These are phyloP conservation scores for Pogonomyrmex californicus DNA, from an alignment of 1,140 invertebrate genomes.

Conservation along the genomic window DNA sequence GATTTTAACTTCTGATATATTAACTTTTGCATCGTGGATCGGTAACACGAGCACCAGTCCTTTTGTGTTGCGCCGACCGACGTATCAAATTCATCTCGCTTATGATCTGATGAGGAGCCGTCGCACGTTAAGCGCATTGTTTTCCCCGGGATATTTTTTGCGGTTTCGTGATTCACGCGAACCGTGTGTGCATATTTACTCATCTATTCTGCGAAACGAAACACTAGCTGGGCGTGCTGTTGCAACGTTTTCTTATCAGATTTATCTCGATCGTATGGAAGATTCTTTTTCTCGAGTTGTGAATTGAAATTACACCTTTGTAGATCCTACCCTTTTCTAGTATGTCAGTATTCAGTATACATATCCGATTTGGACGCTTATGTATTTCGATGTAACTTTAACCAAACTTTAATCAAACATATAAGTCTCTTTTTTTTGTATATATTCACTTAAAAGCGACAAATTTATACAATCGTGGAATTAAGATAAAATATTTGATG, in stretches of 20 bases:
- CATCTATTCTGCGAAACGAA: constrained; percentile 65
- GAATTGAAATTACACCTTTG: background rate
- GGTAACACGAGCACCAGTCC: constrained; percentile 63
- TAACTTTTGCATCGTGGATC: constrained; percentile 32
- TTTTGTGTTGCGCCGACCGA: constrained; percentile 50
- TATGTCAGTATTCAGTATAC: background rate
- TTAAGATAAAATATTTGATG: background rate
- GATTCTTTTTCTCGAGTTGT: background rate
- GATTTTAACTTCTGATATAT: background rate
- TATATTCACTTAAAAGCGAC: constrained; percentile 9
- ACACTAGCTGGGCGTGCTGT: constrained; percentile 54
- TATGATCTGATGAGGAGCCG: constrained; percentile 57
- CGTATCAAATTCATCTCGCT: constrained; percentile 57
- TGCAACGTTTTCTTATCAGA: constrained; percentile 50
- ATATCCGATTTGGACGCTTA: background rate
- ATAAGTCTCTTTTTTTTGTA: background rate
- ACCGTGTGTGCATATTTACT: constrained; percentile 49
- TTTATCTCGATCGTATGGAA: background rate
- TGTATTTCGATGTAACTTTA: background rate
- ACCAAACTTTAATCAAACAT: background rate
- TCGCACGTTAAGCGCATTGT: constrained; percentile 68
- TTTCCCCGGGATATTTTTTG: constrained; percentile 41
- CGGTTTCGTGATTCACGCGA: constrained; percentile 68
- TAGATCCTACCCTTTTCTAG: background rate
- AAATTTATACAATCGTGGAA: background rate